Conservation (phyloP, 2,797 vertebrate species). For the Cuniculus paca region DNA sequence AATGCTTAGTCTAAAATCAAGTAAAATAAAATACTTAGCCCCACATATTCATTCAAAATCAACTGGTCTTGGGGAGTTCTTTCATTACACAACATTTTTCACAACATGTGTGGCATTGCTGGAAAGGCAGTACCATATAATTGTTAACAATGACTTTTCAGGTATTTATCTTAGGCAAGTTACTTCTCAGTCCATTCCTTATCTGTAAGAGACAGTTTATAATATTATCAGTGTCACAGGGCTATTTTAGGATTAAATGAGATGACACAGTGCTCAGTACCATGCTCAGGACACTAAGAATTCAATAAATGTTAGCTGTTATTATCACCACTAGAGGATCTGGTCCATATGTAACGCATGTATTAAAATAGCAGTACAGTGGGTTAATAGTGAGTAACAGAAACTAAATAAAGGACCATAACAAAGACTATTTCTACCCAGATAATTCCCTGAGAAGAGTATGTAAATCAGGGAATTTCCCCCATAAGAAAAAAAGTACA, state of each 20-base stretch:
- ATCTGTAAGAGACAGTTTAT: neutral
- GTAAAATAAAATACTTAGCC: neutral
- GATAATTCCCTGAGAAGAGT: neutral
- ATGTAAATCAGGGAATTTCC: neutral
- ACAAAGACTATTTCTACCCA: neutral
- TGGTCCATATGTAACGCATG: neutral
- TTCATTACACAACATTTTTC: neutral
- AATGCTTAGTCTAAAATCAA: neutral
- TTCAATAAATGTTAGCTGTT: neutral
- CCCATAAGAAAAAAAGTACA: neutral
- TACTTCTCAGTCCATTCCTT: neutral
- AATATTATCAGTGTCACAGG: neutral
- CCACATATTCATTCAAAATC: neutral
- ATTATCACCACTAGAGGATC: neutral
- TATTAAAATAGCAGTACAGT: neutral
- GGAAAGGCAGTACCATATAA: neutral
- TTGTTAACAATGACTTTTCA: neutral
- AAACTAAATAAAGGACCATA: neutral
- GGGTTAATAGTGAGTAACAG: neutral
- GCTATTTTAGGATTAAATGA: neutral
- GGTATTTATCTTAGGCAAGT: neutral
- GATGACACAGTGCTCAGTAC: neutral
- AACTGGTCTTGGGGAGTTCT: constrained; percentile 4
- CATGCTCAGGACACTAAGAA: neutral
- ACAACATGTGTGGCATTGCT: neutral